phyloP scores from a whole-genome alignment of 2,888 invertebrate genomes.

The Zygaena filipendulae region DNA sequence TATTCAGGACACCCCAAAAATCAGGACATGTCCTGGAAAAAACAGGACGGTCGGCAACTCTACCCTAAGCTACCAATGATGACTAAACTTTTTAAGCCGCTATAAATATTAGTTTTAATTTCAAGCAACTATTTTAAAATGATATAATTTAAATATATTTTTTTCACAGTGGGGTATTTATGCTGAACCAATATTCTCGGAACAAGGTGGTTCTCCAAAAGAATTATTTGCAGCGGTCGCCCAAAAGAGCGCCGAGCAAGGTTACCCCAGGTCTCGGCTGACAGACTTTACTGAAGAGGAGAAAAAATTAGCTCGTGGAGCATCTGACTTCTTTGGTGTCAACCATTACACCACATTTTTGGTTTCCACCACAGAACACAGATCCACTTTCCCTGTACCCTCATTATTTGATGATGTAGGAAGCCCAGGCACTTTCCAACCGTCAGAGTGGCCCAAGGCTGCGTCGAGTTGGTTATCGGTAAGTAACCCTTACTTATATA shows the following conservation, averaged over 20 bases:
- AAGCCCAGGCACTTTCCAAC: constrained; percentile 17
- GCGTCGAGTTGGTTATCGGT: constrained; percentile 35
- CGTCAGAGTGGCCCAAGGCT: constrained; percentile 28
- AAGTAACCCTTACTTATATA: too few relatives aligned
- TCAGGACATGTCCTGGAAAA: too few relatives aligned
- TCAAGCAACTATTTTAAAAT: too few relatives aligned
- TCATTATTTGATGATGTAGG: constrained; percentile 28
- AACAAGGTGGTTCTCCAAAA: too few relatives aligned
- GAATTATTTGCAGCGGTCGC: constrained; percentile 48
- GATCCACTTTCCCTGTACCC: constrained; percentile 20
- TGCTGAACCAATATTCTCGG: constrained; percentile 60
- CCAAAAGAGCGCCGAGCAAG: constrained; percentile 28
- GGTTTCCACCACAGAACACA: constrained; percentile 26
- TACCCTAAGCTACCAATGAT: too few relatives aligned
- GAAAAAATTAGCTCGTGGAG: constrained; percentile 28
- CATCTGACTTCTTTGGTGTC: constrained; percentile 59
- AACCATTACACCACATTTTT: constrained; percentile 72
- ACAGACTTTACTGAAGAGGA: constrained; percentile 31
- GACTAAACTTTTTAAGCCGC: too few relatives aligned
- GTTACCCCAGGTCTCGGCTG: constrained; percentile 26
- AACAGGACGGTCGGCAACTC: too few relatives aligned
- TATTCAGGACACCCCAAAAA: too few relatives aligned
- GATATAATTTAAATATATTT: too few relatives aligned
- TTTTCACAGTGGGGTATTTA: constrained; percentile 46
- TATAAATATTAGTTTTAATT: too few relatives aligned